phyloP scores from a whole-genome alignment of 2,113 vertebrate genomes.

The Amblyopsis rosae region DNA sequence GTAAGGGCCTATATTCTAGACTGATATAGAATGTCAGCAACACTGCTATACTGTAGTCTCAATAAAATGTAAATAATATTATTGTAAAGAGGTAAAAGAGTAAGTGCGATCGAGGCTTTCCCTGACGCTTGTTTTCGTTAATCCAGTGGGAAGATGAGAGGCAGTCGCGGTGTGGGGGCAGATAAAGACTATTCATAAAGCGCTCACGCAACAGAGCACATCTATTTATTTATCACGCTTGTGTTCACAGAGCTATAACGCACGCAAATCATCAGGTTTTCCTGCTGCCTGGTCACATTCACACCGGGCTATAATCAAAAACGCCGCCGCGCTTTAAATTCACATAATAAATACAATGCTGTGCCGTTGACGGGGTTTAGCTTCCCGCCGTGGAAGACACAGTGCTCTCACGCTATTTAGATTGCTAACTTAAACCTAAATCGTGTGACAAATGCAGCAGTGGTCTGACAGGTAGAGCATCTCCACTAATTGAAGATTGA shows the following conservation, averaged over 20 bases:
- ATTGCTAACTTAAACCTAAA: slow-evolving; percentile 38
- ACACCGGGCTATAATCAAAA: background rate
- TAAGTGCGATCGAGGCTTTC: too few species aligned
- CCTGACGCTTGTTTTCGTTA: too few species aligned
- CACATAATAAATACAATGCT: background rate
- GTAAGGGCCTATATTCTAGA: too few species aligned
- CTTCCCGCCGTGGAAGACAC: background rate
- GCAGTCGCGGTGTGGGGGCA: too few species aligned
- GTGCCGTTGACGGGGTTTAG: background rate
- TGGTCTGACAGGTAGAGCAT: slow-evolving; percentile 50
- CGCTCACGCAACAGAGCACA: slow-evolving; percentile 34
- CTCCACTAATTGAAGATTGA: slow-evolving; percentile 66
- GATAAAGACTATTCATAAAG: slow-evolving; percentile 29
- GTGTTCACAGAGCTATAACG: background rate
- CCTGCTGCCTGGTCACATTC: background rate
- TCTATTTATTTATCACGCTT: slow-evolving; percentile 29
- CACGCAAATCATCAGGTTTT: background rate
- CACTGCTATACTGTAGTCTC: too few species aligned
- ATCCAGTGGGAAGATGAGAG: too few species aligned
- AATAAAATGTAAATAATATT: too few species aligned
- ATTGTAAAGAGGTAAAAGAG: too few species aligned
- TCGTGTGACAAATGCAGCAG: slow-evolving; percentile 39
- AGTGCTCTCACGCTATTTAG: slow-evolving; percentile 23
- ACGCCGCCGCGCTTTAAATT: background rate
- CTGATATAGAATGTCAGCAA: too few species aligned